Evolutionary conservation across 2,888 invertebrate genomes (phyloP).

Genomic region (Orthonychiurus folsomi): DNA sequence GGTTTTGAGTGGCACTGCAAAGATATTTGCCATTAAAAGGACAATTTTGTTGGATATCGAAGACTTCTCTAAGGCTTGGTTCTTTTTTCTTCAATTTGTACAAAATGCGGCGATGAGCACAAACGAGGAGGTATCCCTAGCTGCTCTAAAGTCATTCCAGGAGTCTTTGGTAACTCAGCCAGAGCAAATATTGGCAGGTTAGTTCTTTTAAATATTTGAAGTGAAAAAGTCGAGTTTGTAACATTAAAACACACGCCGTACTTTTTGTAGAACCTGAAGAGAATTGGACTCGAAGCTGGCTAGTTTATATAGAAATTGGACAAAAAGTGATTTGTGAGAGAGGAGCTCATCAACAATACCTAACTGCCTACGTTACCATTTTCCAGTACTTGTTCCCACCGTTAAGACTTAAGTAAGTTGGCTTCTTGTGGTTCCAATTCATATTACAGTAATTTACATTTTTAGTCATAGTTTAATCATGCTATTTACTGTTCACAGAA

Average conservation of each 20-base stretch:
- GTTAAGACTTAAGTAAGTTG: constrained; percentile 63
- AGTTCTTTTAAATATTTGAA: too few species aligned
- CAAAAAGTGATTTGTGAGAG: constrained; percentile 34
- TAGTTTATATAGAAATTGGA: constrained; percentile 39
- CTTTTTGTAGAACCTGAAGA: constrained; percentile 31
- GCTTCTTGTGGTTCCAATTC: constrained; percentile 20
- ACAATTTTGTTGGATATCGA: constrained; percentile 71
- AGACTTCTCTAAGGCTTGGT: constrained; percentile 91
- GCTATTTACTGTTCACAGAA: constrained; percentile 42
- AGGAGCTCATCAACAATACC: constrained; percentile 72
- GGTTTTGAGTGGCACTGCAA: constrained; percentile 80
- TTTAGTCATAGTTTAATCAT: not conserved
- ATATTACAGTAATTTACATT: constrained; percentile 14
- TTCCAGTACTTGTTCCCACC: constrained; percentile 91
- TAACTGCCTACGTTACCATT: constrained; percentile 88
- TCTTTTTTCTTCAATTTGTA: constrained; percentile 82
- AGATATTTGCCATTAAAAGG: constrained; percentile 86
- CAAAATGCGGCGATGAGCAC: constrained; percentile 83
- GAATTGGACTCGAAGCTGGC: constrained; percentile 35
- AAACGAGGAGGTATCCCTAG: constrained; percentile 90
- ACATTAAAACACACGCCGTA: too few species aligned
- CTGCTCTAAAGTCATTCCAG: constrained; percentile 92
- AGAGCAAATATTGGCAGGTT: constrained; percentile 24
- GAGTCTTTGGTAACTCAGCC: constrained; percentile 59
- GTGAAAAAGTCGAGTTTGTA: too few species aligned